Conservation (phyloP, 1,140 invertebrate species). For the Coboldia fuscipes region DNA sequence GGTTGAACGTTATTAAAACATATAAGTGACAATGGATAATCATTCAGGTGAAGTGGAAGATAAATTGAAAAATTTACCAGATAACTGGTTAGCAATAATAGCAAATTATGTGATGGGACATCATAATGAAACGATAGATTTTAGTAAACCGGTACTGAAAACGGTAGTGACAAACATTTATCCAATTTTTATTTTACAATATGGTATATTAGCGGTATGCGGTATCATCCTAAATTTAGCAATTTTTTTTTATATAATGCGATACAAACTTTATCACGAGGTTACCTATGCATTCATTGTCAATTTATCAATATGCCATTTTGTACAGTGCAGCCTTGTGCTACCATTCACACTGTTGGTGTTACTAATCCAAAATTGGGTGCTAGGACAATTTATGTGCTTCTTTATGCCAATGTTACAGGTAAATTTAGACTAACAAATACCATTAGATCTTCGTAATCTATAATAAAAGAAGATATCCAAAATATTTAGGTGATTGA, state of each 20-base stretch:
- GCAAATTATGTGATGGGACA: no score
- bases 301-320: constrained; percentile 42
- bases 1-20: no score
- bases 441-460: not conserved
- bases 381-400: constrained; percentile 51
- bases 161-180: constrained; percentile 29
- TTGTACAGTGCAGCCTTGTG: constrained; percentile 41
- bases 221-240: constrained; percentile 33
- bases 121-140: no score
- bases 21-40: no score
- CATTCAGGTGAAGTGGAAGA: no score
- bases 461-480: not conserved
- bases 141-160: constrained; percentile 14
- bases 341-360: constrained; percentile 44
- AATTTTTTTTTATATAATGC: constrained; percentile 34
- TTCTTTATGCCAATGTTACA: constrained; percentile 54
- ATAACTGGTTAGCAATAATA: no score
- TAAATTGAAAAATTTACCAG: no score
- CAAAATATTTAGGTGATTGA: no score
- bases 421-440: constrained; percentile 26
- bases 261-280: constrained; percentile 33
- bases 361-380: constrained; percentile 48
- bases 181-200: constrained; percentile 39
- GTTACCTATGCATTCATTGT: constrained; percentile 40
- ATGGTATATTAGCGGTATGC: constrained; percentile 29